Base-by-base conservation (phyloP, 2,797 vertebrate species). In the Peromyscus aztecus region DNA sequence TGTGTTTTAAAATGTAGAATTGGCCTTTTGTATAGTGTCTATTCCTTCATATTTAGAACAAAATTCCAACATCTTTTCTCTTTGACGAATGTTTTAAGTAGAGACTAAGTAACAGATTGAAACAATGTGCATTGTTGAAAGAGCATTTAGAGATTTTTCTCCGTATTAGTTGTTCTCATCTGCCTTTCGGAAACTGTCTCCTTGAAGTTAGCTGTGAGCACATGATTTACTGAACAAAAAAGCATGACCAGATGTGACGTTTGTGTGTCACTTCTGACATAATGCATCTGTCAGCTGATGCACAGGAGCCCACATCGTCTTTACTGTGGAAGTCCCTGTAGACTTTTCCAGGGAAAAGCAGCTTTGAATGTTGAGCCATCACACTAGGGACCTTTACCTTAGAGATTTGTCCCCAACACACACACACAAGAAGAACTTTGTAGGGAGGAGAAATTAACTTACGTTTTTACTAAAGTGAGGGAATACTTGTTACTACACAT, bases 81-180 rank as follows among this genome's bases (percentile, higher is more conserved):
- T 96, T 76, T 69, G 23, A 29, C 93, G 77, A 93, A 37, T 40
- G 9, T 73, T 78, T 78, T 76, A 92, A 69, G 75, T 61, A 86
- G 91, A 91, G 55, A 82, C 61, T 75, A 86, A 89, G 24, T 67
- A 94, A 8, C n/a, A 46, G 14, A 43, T 34, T 89, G 37, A 92
- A 87, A 11, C 52, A 55, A 55, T 46, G 19, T 29, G 16, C 23
- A 71, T 34, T 83, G n/a, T n/a, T n/a, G n/a, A n/a, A n/a, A n/a
- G n/a, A n/a, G n/a, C 75, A 75, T 85, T 73, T 10, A 27, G 43
- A 49, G 78, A 49, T 80, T 78, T 61, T 96, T 91, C 14, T 34
- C 71, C 57, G 43, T 21, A 24, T 61, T 49, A 49, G 2, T 61
- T 14, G 17, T 85, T 93, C 11, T 94, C 34, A 21, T 55, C 16